phyloP scores from a whole-genome alignment of 2,113 vertebrate genomes.

The Orycteropus afer region DNA sequence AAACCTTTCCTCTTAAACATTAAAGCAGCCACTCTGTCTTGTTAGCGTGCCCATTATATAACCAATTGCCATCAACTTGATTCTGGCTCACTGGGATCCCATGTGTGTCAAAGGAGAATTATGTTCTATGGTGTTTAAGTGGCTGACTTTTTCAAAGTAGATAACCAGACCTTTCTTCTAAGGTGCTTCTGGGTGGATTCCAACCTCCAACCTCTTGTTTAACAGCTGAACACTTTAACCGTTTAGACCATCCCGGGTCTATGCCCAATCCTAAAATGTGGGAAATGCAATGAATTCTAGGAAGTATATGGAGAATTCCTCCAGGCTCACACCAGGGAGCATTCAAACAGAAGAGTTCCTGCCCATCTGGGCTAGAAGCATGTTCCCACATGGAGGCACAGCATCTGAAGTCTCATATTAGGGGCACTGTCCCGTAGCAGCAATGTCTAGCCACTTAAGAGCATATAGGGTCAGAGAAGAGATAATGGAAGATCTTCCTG shows the following conservation, averaged over 20 bases:
- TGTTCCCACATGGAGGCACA: too few species aligned
- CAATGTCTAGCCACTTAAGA: background rate
- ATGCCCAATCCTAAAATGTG: background rate
- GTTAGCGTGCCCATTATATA: background rate
- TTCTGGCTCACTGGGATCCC: background rate
- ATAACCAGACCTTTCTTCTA: background rate
- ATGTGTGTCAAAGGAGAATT: background rate
- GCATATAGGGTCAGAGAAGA: background rate
- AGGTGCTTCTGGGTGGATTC: background rate
- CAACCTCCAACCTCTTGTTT: background rate
- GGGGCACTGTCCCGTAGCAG: background rate
- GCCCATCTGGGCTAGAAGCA: background rate
- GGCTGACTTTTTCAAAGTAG: background rate
- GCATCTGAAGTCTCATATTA: too few species aligned
- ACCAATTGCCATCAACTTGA: background rate
- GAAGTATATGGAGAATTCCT: background rate
- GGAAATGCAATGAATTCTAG: background rate
- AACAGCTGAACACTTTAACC: background rate
- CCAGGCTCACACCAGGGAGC: background rate
- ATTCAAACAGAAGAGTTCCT: background rate
- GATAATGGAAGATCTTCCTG: background rate
- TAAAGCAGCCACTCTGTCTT: background rate
- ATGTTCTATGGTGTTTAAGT: background rate
- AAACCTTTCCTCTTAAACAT: background rate
- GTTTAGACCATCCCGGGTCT: background rate